Conservation (phyloP, 2,113 vertebrate species). For the Silurus meridionalis region DNA sequence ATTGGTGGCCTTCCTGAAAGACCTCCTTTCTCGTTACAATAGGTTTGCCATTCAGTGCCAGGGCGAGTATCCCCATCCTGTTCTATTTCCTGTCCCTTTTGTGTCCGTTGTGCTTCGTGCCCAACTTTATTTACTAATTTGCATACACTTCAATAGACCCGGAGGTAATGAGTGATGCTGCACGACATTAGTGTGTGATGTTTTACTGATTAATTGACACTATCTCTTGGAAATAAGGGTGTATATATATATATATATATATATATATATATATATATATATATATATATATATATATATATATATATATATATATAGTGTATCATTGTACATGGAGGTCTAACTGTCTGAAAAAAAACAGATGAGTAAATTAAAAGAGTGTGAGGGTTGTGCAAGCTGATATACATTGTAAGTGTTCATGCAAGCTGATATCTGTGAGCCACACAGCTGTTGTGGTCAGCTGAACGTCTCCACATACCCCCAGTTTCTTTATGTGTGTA, state of each 20-base stretch:
- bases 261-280: background rate
- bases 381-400: background rate
- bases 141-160: constrained; percentile 6
- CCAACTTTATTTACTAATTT: constrained; percentile 41
- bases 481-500: background rate
- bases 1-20: constrained; percentile 22
- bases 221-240: background rate
- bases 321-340: background rate
- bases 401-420: background rate
- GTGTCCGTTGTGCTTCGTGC: background rate
- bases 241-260: background rate
- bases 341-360: background rate
- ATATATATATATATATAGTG: too few relatives aligned
- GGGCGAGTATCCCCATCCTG: constrained; percentile 20
- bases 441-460: constrained; percentile 18
- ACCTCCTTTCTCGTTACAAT: constrained; percentile 35
- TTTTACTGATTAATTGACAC: background rate
- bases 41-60: background rate
- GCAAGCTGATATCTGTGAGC: background rate
- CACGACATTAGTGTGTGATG: background rate
- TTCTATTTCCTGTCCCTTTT: constrained; percentile 41
- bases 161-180: background rate
- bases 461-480: background rate
- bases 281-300: too few relatives aligned
- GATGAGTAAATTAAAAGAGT: background rate